Base-by-base conservation (phyloP, 2,888 invertebrate species). In the Coelinius sp. region DNA sequence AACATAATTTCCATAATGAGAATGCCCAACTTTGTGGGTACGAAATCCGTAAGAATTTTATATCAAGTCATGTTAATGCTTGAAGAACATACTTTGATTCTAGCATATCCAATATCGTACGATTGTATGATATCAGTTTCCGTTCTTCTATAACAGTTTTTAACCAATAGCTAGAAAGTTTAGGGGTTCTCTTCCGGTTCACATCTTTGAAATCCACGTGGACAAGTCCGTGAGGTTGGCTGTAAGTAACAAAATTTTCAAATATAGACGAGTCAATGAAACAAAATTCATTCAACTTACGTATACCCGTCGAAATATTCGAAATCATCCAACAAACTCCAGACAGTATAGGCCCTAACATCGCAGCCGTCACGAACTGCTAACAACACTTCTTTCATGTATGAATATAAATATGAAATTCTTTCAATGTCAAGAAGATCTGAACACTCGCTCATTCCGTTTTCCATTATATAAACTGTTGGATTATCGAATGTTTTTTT, bases 251-350 rank as follows among this genome's bases (percentile, higher is more conserved):
- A 7, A 5, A 31, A 31, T 31, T 31, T n/a, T n/a, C n/a, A n/a
- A n/a, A n/a, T n/a, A n/a, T n/a, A n/a, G n/a, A n/a, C n/a, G n/a
- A n/a, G n/a, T n/a, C n/a, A n/a, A n/a, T n/a, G n/a, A n/a, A n/a
- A n/a, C n/a, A n/a, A n/a, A n/a, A n/a, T n/a, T n/a, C n/a, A n/a
- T n/a, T 31, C 0, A 22, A 59, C 89, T 89, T 82, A 91, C 89
- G 84, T 88, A 80, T 91, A 93, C 31, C 92, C 93, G 52, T 80
- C 79, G n/a, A 83, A 83, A 92, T 92, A 93, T 82, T 93, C 92
- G 79, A 93, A 92, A 78, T 91, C 92, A 78, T 93, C 93, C 81
- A 92, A 89, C 5, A 93, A 83, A 31, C 91, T 91, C 92, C 92
- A 92, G 0, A 89, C 89, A 0, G 90, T 89, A 79, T 92, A 93